phyloP scores from a whole-genome alignment of 2,888 invertebrate species.

The Folsomia manolachei region DNA sequence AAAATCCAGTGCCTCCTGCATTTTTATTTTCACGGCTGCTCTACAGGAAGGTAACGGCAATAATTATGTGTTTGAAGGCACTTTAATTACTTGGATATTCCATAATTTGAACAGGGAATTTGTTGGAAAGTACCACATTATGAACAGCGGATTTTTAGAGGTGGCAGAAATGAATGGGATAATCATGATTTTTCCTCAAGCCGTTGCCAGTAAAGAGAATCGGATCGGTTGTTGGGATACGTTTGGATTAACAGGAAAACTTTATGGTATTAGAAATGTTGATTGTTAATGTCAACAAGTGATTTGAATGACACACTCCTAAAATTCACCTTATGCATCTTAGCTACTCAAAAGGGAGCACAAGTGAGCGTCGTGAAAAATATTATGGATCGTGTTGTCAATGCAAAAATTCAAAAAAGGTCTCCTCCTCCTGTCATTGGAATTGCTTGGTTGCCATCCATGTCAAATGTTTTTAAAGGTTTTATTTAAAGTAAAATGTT shows the following conservation, averaged over 20 bases:
- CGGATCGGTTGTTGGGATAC: constrained; percentile 47
- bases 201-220: constrained; percentile 22
- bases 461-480: too few species aligned
- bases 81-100: neutral
- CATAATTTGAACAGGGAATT: constrained; percentile 32
- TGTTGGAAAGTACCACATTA: constrained; percentile 36
- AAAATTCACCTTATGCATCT: neutral
- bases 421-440: neutral
- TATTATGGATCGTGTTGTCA: constrained; percentile 35
- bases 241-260: constrained; percentile 38
- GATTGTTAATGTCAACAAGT: neutral
- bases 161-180: constrained; percentile 42
- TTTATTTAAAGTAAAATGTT: too few species aligned
- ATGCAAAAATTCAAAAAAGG: too few species aligned
- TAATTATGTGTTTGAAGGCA: neutral
- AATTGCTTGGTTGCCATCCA: too few species aligned
- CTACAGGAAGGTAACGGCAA: constrained; percentile 29
- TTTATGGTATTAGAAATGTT: constrained; percentile 29
- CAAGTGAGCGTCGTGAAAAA: constrained; percentile 40
- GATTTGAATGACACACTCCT: neutral
- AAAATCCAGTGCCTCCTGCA: constrained; percentile 36
- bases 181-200: constrained; percentile 47
- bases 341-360: constrained; percentile 38
- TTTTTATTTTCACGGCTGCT: constrained; percentile 48
- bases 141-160: constrained; percentile 40